A percentile compares a stretch with the other conserved stretches of the same genome.
Evolutionary conservation across 1,140 invertebrate genomes (phyloP).

Genomic region (Temnothorax nylanderi): DNA sequence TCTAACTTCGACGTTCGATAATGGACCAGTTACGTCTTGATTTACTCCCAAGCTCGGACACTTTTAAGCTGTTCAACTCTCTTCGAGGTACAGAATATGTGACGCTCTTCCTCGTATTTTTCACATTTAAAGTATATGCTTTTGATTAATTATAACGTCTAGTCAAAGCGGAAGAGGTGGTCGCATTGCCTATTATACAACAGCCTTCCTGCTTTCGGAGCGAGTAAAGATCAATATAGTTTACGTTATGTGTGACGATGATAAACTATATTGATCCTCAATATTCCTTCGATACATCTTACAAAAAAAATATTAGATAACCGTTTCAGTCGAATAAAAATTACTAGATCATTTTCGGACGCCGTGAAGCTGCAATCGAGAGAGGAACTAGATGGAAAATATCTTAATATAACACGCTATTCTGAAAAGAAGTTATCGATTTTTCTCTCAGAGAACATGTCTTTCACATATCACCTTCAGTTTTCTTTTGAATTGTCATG

Average conservation of each 20-base stretch:
- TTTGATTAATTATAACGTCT: slow-evolving; percentile 11
- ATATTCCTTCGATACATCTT: background rate
- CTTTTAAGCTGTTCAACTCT: slow-evolving; percentile 2
- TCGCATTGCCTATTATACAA: background rate
- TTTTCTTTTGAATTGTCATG: background rate
- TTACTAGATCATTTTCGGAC: slow-evolving; percentile 3
- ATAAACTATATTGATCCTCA: background rate
- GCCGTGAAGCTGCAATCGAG: background rate
- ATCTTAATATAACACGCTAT: background rate
- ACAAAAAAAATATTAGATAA: slow-evolving; percentile 23
- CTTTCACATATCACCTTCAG: background rate
- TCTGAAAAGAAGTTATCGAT: background rate
- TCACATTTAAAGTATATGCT: background rate
- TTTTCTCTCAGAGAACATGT: slow-evolving; percentile 12
- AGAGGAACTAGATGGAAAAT: background rate
- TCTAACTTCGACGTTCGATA: background rate
- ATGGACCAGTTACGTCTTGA: background rate
- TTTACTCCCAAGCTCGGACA: slow-evolving; percentile 16
- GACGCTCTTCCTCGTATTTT: background rate
- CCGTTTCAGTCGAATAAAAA: background rate
- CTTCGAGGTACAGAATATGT: slow-evolving; percentile 31
- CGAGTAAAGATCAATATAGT: background rate
- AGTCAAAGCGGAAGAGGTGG: background rate
- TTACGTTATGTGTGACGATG: background rate
- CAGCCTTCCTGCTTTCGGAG: background rate